Base-by-base conservation (phyloP, 2,113 vertebrate genomes). In the Gallinago undulata region DNA sequence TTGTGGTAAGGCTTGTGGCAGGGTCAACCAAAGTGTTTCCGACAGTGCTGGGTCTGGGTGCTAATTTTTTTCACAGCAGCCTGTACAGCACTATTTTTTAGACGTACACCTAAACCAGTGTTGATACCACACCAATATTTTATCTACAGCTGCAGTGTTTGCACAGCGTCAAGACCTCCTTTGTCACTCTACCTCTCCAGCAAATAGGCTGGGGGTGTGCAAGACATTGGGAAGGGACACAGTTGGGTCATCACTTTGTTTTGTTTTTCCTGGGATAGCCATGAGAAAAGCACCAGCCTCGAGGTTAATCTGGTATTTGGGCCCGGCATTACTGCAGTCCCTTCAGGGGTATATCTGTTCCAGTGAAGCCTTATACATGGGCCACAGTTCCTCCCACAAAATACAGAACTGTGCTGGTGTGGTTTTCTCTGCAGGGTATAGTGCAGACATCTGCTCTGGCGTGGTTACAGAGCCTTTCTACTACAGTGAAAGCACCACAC, bases 91-190 rank as follows among this genome's bases (percentile, higher is more conserved):
- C 30, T 25, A 33, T 16, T 13, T 6, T 92, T 84, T 21, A 47
- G 15, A n/a, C 31, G 25, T 24, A 15, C 2, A 5, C 15, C 33
- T 35, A 41, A 50, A 62, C 4, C 24, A 50, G 24, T 13, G 48
- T 3, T 63, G 47, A 72, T 5, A 10, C 2, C 27, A 86, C 21
- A 50, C 6, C 3, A 2, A 0, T 8, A 55, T 21, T 43, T 55
- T 37, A 74, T 33, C 39, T 47, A 33, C 31, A 39, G 27, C 28
- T 73, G 78, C 59, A 72, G 45, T 2, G 35, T n/a, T 25, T 69
- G 39, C 60, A 73, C 1, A 1, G 25, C 4, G 2, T 19, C 19
- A 64, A 63, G 47, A 47, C 27, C 27, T 35, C 8, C 56, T 67
- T 57, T 11, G 13, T 18, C 66, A 41, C 19, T 41, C 31, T 82